Percentiles rank a stretch among this genome's conserved stretches.
Evolutionary conservation across 2,888 invertebrate species (phyloP).

Genomic region (Leuctra nigra): DNA sequence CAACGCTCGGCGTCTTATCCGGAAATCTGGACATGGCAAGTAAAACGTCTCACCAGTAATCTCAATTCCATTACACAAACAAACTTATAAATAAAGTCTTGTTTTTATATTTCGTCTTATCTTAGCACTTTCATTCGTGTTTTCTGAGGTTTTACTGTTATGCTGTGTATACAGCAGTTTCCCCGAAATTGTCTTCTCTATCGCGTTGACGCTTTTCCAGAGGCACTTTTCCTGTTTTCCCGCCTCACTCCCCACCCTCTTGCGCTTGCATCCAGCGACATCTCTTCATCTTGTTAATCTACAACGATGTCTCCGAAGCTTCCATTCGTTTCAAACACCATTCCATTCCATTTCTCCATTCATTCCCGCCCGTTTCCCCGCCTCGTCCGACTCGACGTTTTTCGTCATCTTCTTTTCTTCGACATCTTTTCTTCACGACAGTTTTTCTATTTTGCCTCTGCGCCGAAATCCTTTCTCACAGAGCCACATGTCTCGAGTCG

Average conservation of each 20-base stretch:
- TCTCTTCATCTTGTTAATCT: slow-evolving; percentile 7
- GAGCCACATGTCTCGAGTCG: neutral
- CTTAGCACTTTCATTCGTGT: neutral
- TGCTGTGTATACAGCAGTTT: neutral
- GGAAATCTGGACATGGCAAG: neutral
- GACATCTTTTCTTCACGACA: neutral
- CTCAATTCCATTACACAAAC: neutral
- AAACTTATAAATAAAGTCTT: neutral
- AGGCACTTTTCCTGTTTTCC: slow-evolving; percentile 12
- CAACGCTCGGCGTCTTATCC: neutral
- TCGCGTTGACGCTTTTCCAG: slow-evolving; percentile 9
- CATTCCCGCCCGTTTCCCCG: neutral
- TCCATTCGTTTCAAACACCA: neutral
- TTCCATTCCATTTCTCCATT: neutral
- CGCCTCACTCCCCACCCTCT: neutral
- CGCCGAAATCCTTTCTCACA: neutral
- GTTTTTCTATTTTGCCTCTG: neutral
- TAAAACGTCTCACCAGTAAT: neutral
- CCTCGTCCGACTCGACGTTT: neutral
- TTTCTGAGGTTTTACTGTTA: neutral
- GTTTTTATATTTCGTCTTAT: slow-evolving; percentile 2
- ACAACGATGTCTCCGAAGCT: neutral
- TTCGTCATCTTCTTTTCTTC: neutral
- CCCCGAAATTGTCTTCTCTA: slow-evolving; percentile 7
- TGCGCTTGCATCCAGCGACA: neutral